These are phyloP conservation scores for Cherax destructor DNA, from an alignment of 1,140 invertebrate species.

Conservation along the genomic window DNA sequence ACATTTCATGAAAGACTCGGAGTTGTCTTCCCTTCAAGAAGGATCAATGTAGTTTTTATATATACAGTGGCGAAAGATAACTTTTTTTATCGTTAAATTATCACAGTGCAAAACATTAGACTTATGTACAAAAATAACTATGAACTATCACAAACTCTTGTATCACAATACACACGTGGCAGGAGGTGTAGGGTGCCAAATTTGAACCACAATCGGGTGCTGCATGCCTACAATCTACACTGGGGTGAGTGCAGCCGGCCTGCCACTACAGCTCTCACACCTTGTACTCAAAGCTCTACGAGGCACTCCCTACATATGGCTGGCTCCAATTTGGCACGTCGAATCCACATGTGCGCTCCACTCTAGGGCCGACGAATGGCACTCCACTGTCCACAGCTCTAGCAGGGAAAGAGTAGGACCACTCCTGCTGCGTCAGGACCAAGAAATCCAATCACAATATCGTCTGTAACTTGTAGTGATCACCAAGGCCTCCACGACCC, in stretches of 20 bases:
- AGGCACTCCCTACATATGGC: slow-evolving; percentile 1
- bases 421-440: not conserved
- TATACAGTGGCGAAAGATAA: slow-evolving; percentile 1
- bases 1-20: slow-evolving; percentile 46
- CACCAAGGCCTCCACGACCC: slow-evolving; percentile 45
- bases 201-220: too few relatives aligned
- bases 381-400: not conserved
- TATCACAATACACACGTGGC: slow-evolving; percentile 55
- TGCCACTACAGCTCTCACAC: not conserved
- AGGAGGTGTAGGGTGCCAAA: not conserved
- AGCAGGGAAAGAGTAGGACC: not conserved
- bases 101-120: slow-evolving; percentile 23
- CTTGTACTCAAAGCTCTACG: not conserved
- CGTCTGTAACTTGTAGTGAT: not conserved
- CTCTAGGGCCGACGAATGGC: not conserved
- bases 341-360: slow-evolving; percentile 45
- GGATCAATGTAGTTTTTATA: slow-evolving; percentile 1
- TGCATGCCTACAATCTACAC: too few relatives aligned
- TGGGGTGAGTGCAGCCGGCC: not conserved
- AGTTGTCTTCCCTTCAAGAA: slow-evolving; percentile 16
- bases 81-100: slow-evolving; percentile 5
- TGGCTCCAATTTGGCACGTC: slow-evolving; percentile 41
- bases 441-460: not conserved
- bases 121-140: slow-evolving; percentile 60
- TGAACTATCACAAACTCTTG: slow-evolving; percentile 24